Percentiles rank a stretch among this genome's conserved stretches.
Evolutionary conservation across 1,140 invertebrate genomes (phyloP).

Genomic region (Pentalonia nigronervosa): DNA sequence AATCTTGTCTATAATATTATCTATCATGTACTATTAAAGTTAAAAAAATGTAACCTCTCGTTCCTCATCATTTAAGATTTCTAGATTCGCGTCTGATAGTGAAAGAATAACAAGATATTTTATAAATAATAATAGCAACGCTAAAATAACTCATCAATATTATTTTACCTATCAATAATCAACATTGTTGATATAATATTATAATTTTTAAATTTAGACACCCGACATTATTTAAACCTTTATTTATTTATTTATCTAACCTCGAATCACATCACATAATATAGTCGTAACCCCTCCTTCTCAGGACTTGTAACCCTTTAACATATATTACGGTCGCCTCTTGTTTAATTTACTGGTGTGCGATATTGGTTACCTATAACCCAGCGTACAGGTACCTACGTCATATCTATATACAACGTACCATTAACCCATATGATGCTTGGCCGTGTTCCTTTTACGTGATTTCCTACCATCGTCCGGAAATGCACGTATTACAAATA

Average conservation of each 20-base stretch:
- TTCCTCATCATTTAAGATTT: no score
- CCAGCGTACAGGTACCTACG: not conserved
- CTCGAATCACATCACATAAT: not conserved
- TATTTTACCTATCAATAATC: not conserved
- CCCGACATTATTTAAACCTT: no score
- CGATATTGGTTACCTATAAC: not conserved
- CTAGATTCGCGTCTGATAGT: not conserved
- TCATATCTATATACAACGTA: not conserved
- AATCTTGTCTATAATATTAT: no score
- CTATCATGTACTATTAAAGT: no score
- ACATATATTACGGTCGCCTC: not conserved
- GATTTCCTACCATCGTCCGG: not conserved
- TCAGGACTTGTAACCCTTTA: not conserved
- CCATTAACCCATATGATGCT: not conserved
- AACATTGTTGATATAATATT: not conserved
- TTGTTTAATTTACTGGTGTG: not conserved
- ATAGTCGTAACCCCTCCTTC: not conserved
- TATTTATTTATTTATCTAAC: not conserved
- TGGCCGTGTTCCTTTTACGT: not conserved
- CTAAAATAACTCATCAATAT: not conserved
- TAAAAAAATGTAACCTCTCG: no score
- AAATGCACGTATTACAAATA: slow-evolving; percentile 11
- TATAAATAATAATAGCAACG: not conserved
- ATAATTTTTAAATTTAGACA: no score
- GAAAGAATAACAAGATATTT: not conserved